A percentile compares a stretch with the other conserved stretches of the same genome.
phyloP scores from a whole-genome alignment of 2,888 invertebrate genomes.

The Apotomis turbidana region DNA sequence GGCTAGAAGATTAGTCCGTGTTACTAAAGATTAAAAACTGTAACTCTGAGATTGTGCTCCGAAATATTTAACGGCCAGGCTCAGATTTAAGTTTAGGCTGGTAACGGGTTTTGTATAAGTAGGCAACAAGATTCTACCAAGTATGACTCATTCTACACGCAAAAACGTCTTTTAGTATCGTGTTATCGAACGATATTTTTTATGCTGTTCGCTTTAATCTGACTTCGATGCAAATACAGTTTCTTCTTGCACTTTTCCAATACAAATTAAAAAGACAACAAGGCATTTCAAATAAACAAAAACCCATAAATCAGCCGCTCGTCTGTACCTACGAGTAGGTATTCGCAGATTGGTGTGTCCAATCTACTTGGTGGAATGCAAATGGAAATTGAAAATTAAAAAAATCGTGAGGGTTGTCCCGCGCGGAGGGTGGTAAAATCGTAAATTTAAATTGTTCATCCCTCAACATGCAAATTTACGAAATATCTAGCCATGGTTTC shows the following conservation, averaged over 20 bases:
- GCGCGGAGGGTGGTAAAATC: conserved; percentile 73
- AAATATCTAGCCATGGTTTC: conserved; percentile 57
- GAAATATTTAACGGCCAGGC: conserved; percentile 50
- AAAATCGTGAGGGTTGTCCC: conserved; percentile 77
- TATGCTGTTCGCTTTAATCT: neutral
- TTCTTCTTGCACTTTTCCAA: conserved; percentile 29
- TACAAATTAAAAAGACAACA: conserved; percentile 39
- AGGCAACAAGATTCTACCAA: neutral
- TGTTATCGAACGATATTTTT: neutral
- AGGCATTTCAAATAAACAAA: conserved; percentile 40
- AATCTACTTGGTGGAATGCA: conserved; percentile 65
- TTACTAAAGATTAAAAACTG: conserved; percentile 50
- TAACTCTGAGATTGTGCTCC: conserved; percentile 52
- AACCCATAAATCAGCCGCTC: conserved; percentile 34
- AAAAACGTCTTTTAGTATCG: neutral
- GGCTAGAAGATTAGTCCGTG: conserved; percentile 71
- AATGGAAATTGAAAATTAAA: conserved; percentile 83
- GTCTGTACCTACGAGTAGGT: conserved; percentile 46
- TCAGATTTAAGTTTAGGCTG: conserved; percentile 20
- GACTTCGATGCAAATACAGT: neutral
- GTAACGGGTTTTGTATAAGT: conserved; percentile 22
- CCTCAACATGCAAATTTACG: conserved; percentile 80
- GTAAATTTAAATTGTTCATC: conserved; percentile 83
- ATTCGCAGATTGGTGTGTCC: conserved; percentile 52
- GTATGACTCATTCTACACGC: neutral